A percentile compares a stretch with the other conserved stretches of the same genome.
Evolutionary conservation across 2,888 invertebrate species (phyloP).

Genomic region (Gymnocheta viridis): DNA sequence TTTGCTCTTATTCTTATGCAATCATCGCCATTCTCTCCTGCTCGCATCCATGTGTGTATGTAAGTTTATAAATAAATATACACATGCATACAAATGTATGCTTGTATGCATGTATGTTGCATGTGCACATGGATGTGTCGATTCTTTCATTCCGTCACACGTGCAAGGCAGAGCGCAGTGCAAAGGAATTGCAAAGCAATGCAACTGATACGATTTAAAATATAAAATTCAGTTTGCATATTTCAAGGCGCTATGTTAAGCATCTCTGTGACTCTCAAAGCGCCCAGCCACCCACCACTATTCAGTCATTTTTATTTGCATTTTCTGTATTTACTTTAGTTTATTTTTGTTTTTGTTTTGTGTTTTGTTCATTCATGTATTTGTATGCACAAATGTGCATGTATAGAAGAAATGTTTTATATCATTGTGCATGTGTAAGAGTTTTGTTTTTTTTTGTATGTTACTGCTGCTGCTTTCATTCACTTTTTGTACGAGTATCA

Average conservation of each 20-base stretch:
- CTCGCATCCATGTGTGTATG: too few species aligned
- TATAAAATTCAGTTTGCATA: constrained; percentile 67
- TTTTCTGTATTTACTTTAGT: constrained; percentile 36
- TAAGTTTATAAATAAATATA: too few species aligned
- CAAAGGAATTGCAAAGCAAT: constrained; percentile 26
- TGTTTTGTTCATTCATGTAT: constrained; percentile 1
- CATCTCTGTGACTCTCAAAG: constrained; percentile 40
- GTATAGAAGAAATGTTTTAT: constrained; percentile 6
- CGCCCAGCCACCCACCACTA: constrained; percentile 20
- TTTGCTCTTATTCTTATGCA: constrained; percentile 60
- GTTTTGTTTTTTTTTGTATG: constrained; percentile 14
- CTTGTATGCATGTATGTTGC: not conserved
- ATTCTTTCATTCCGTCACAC: constrained; percentile 36
- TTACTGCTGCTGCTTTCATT: constrained; percentile 5
- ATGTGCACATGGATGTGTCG: too few species aligned
- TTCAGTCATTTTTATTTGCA: constrained; percentile 64
- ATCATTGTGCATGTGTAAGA: constrained; percentile 15
- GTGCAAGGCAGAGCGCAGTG: not conserved
- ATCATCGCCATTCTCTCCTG: constrained; percentile 24
- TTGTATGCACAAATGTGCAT: constrained; percentile 3
- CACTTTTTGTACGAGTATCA: constrained; percentile 52
- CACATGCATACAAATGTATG: not conserved
- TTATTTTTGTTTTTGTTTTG: too few species aligned
- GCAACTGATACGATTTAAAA: constrained; percentile 43
- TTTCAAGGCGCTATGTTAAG: constrained; percentile 69